A percentile compares a stretch with the other conserved stretches of the same genome.
phyloP scores from a whole-genome alignment of 2,113 vertebrate genomes.

The Hypanus sabinus region DNA sequence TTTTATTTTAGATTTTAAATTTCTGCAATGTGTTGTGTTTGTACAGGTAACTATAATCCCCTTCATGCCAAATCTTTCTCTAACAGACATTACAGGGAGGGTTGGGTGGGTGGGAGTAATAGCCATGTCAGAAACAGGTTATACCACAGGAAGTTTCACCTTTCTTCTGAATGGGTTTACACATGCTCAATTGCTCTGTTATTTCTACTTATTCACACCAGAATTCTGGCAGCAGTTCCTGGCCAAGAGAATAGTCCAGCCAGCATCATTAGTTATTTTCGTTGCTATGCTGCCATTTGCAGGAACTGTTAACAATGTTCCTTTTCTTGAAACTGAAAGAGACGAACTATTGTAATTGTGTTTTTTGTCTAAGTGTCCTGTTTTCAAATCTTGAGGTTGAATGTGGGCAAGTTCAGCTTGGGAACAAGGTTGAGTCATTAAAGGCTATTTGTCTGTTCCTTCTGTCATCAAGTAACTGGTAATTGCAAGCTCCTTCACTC shows the following conservation, averaged over 20 bases:
- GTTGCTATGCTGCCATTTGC: not conserved
- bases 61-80: not conserved
- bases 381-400: slow-evolving; percentile 8
- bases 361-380: not conserved
- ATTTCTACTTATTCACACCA: not conserved
- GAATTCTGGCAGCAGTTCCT: not conserved
- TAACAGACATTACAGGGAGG: not conserved
- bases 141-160: not conserved
- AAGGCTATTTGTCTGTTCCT: not conserved
- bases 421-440: not conserved
- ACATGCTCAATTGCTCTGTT: not conserved
- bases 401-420: not conserved
- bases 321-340: slow-evolving; percentile 18
- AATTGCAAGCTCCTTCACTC: not conserved
- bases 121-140: not conserved
- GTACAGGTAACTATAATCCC: not conserved
- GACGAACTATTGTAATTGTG: slow-evolving; percentile 3
- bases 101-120: no score
- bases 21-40: not conserved
- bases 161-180: not conserved
- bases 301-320: not conserved
- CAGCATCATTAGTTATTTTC: not conserved
- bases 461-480: not conserved
- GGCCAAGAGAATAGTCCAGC: not conserved
- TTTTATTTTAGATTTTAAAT: not conserved